phyloP scores from a whole-genome alignment of 2,888 invertebrate species.

The Dynastes hyllus region DNA sequence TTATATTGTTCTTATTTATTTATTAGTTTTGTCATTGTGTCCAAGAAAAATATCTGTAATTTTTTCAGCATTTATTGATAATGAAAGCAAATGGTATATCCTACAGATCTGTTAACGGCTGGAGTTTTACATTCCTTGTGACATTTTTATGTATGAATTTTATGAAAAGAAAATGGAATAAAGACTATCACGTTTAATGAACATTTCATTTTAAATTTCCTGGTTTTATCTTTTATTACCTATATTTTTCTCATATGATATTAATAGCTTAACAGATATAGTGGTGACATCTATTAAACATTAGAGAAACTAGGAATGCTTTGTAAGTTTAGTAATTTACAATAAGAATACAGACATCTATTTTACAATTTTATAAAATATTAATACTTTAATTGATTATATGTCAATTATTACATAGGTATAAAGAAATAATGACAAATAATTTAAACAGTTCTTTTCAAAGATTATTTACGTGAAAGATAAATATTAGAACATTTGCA shows the following conservation, averaged over 20 bases:
- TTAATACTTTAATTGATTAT: too few relatives aligned
- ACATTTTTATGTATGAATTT: constrained; percentile 24
- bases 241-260: background rate
- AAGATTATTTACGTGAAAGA: too few relatives aligned
- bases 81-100: background rate
- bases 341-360: too few relatives aligned
- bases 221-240: background rate
- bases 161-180: constrained; percentile 15
- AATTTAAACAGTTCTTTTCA: too few relatives aligned
- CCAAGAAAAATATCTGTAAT: background rate
- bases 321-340: too few relatives aligned
- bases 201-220: background rate
- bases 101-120: constrained; percentile 13
- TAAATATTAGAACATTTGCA: background rate
- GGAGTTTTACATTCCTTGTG: constrained; percentile 42
- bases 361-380: too few relatives aligned
- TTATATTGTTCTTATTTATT: constrained; percentile 45
- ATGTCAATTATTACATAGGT: too few relatives aligned
- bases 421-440: too few relatives aligned
- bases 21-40: constrained; percentile 35
- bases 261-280: background rate
- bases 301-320: too few relatives aligned
- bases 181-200: constrained; percentile 12
- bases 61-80: constrained; percentile 2
- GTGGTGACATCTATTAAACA: background rate